Percentiles rank a stretch among this genome's conserved stretches.
phyloP scores from a whole-genome alignment of 2,888 invertebrate genomes.

The Ariolimax columbianus region DNA sequence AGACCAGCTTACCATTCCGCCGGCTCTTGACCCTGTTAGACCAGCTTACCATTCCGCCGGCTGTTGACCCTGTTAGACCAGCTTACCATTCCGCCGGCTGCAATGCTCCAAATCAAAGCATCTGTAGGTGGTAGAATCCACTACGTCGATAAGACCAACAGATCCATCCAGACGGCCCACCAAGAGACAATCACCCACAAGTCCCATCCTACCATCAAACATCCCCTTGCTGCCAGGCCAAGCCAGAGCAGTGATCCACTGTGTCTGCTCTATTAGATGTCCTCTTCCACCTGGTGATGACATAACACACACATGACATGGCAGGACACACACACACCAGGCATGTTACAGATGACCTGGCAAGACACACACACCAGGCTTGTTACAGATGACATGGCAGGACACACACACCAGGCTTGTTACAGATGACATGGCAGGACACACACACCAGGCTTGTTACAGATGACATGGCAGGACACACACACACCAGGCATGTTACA shows the following conservation, averaged over 20 bases:
- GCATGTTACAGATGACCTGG: too few relatives aligned
- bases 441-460: too few relatives aligned
- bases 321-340: too few relatives aligned
- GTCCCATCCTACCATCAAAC: constrained; percentile 73
- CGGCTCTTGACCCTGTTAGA: too few relatives aligned
- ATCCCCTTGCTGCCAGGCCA: constrained; percentile 80
- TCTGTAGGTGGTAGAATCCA: constrained; percentile 69
- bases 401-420: too few relatives aligned
- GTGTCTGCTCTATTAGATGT: constrained; percentile 78
- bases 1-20: too few relatives aligned
- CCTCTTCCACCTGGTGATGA: constrained; percentile 79
- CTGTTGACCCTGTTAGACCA: background rate
- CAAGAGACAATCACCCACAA: constrained; percentile 79
- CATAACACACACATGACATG: background rate
- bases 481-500: too few relatives aligned
- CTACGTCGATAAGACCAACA: constrained; percentile 72
- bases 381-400: too few relatives aligned
- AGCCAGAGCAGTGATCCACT: constrained; percentile 78
- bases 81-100: constrained; percentile 63
- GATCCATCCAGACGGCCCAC: constrained; percentile 82
- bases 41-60: too few relatives aligned
- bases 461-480: too few relatives aligned
- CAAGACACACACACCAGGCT: too few relatives aligned
- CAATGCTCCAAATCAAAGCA: constrained; percentile 74
- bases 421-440: too few relatives aligned